A percentile compares a stretch with the other conserved stretches of the same genome.
phyloP scores from a whole-genome alignment of 2,797 vertebrate species.

The Clarias platycephalus region DNA sequence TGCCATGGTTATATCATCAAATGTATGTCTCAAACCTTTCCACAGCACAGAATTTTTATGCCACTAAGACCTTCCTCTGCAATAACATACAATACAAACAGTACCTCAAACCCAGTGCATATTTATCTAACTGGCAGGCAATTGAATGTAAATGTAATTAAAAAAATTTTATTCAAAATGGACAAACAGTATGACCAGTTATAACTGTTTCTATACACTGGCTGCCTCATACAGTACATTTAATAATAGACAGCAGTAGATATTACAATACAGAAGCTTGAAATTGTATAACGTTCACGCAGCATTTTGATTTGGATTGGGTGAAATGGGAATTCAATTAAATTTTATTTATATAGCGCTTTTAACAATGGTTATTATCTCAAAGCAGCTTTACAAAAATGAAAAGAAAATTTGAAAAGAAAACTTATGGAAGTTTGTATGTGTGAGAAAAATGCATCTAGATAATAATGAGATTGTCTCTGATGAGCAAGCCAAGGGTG shows the following conservation, averaged over 20 bases:
- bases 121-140: constrained; percentile 2
- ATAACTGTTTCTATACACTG: not conserved
- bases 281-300: not conserved
- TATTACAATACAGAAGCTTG: not conserved
- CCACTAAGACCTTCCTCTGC: not conserved
- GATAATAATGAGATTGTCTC: too few relatives aligned
- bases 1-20: constrained; percentile 7
- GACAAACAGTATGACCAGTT: not conserved
- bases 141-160: not conserved
- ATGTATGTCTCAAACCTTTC: constrained; percentile 4
- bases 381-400: too few relatives aligned
- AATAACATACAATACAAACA: not conserved
- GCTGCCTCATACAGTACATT: not conserved
- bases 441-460: too few relatives aligned
- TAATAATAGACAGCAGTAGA: not conserved
- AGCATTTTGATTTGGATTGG: not conserved
- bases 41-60: not conserved
- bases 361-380: too few relatives aligned
- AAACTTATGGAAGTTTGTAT: too few relatives aligned
- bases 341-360: too few relatives aligned
- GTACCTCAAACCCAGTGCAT: not conserved
- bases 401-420: too few relatives aligned
- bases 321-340: not conserved
- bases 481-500: too few relatives aligned
- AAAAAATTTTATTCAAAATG: not conserved